A percentile compares a stretch with the other conserved stretches of the same genome.
These are phyloP conservation scores for Phylloscopus trochilus DNA, from an alignment of 2,113 vertebrate species.

Conservation along the genomic window DNA sequence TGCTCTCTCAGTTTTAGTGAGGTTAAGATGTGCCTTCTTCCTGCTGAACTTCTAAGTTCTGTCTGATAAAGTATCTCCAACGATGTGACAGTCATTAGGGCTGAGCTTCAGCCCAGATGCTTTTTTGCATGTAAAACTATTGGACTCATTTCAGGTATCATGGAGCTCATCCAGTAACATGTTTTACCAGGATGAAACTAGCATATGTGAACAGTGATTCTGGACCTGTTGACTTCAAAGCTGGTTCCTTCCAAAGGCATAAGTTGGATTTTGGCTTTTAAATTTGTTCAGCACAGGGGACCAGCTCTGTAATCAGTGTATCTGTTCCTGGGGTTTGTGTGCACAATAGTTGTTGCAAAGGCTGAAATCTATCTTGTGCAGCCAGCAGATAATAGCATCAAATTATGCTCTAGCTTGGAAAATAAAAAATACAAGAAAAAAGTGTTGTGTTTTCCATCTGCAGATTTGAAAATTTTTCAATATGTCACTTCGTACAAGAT, in stretches of 20 bases:
- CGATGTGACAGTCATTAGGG: background rate
- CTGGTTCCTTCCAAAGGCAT: background rate
- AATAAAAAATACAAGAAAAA: background rate
- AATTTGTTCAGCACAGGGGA: background rate
- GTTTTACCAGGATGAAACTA: background rate
- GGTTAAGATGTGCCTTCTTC: background rate
- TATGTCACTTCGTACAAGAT: background rate
- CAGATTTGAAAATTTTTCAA: slow-evolving; percentile 3
- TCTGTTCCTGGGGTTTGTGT: background rate
- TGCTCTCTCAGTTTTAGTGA: background rate
- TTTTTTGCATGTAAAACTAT: background rate
- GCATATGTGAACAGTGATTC: background rate
- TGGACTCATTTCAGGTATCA: background rate
- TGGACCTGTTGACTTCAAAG: background rate
- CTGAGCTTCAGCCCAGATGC: background rate
- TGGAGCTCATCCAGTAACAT: background rate
- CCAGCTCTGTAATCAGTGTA: background rate
- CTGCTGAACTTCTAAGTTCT: background rate
- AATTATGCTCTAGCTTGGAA: background rate
- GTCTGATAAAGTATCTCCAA: background rate
- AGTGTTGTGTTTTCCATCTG: background rate
- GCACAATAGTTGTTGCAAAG: background rate
- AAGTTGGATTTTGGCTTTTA: background rate
- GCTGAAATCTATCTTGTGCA: background rate
- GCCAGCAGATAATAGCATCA: background rate